These are phyloP conservation scores for Schizaphis graminum DNA, from an alignment of 2,888 invertebrate genomes.

Conservation along the genomic window DNA sequence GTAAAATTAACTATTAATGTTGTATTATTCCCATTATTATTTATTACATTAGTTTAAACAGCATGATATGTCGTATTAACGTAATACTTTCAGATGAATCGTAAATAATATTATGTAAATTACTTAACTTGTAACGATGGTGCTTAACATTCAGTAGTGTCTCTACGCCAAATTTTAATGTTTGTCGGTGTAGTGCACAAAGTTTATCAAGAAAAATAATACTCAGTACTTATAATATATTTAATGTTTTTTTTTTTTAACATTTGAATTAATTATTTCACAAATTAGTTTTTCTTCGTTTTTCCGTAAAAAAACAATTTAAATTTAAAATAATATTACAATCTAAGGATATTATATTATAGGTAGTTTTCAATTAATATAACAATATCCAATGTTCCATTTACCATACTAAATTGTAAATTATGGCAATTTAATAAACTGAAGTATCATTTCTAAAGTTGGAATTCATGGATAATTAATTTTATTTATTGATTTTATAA, in stretches of 20 bases:
- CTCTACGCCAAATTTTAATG: not conserved
- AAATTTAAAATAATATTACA: not conserved
- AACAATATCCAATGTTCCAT: not conserved
- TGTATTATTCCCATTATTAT: not conserved
- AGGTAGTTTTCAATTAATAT: rapidly evolving
- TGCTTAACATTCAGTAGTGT: not conserved
- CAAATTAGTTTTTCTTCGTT: not conserved
- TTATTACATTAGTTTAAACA: not conserved
- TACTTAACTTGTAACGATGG: not conserved
- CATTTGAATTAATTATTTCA: not conserved
- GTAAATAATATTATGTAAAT: not conserved
- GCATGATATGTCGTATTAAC: not conserved
- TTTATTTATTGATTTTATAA: no score
- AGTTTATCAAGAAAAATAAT: not conserved
- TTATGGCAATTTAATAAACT: not conserved
- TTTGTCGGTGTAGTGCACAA: not conserved
- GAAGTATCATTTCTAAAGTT: not conserved
- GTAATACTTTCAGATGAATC: not conserved
- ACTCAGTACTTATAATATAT: not conserved
- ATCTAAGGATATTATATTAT: not conserved
- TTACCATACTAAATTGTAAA: not conserved
- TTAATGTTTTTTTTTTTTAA: not conserved
- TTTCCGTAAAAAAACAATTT: not conserved
- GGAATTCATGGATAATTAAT: not conserved
- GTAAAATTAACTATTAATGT: not conserved